Evolutionary conservation across 2,113 vertebrate species (phyloP).

Genomic region (Colistium nudipinnis): DNA sequence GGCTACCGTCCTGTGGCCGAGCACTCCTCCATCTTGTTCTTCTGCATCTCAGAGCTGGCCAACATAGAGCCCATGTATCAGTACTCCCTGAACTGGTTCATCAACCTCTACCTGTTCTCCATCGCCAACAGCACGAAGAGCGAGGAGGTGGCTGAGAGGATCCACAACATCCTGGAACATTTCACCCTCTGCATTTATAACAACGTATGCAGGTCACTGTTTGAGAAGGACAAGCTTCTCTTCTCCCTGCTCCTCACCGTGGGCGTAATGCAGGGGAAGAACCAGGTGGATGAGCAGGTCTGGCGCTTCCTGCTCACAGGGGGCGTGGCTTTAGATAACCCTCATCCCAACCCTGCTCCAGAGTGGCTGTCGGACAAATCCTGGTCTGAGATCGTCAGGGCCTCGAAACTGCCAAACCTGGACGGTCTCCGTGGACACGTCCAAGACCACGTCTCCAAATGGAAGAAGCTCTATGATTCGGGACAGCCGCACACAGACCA

Average conservation of each 20-base stretch:
- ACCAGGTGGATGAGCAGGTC: conserved; percentile 79
- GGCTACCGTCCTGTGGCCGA: conserved; percentile 92
- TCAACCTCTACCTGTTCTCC: conserved; percentile 88
- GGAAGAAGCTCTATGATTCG: conserved; percentile 91
- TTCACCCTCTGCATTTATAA: conserved; percentile 92
- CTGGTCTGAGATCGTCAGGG: conserved; percentile 89
- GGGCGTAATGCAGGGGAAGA: conserved; percentile 88
- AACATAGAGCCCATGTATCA: conserved; percentile 97
- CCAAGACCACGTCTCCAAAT: conserved; percentile 66
- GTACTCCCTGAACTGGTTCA: conserved; percentile 92
- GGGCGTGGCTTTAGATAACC: conserved; percentile 91
- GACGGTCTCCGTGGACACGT: conserved; percentile 83
- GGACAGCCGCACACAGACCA: conserved; percentile 83
- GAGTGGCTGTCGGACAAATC: conserved; percentile 92
- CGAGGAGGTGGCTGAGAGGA: conserved; percentile 80
- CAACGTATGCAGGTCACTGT: conserved; percentile 91
- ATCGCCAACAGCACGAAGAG: conserved; percentile 85
- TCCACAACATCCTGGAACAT: conserved; percentile 83
- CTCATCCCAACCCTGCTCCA: conserved; percentile 86
- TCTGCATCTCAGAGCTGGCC: conserved; percentile 92
- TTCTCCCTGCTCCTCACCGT: conserved; percentile 92
- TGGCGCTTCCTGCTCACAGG: conserved; percentile 93
- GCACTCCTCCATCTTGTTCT: conserved; percentile 91
- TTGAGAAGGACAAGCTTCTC: conserved; percentile 94
- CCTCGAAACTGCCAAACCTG: conserved; percentile 82